Base-by-base conservation (phyloP, 2,797 vertebrate genomes). In the Danio tinwini region DNA sequence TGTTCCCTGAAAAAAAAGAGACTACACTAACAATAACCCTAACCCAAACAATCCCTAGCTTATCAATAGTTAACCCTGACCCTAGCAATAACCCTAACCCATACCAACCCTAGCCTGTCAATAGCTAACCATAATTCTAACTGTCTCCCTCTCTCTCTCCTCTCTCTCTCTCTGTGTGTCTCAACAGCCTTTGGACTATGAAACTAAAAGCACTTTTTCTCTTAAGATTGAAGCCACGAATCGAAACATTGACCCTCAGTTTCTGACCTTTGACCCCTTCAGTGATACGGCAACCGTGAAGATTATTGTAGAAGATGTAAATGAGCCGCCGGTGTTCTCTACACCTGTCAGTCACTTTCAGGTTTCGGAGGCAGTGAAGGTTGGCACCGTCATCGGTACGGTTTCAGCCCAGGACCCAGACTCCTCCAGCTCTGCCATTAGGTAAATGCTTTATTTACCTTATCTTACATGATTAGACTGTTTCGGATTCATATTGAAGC, bases 381-480 rank as follows among this genome's bases (percentile, higher is more conserved):
- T 96, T 0, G 96, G 96, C 59, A 96, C 95, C 0, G 94, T 95
- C 14, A 96, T 99, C 11, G 97, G 97, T 63, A 95, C 92, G 0
- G 96, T 98, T 13, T 94, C 94, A 0, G 97, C 97, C 14, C 95
- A 95, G 0, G 97, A 99, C 85, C 97, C 97, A 0, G 97, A 99
- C 88, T 92, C 90, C 12, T 92, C 94, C 76, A 96, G 93, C 83
- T 97, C 94, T 76, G 91, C 91, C 62, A 96, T 98, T 88, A 96
- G 97, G 97, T 99, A 92, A 88, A 29, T 85, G 12, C 52, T 70
- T 39, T 0, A 16, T 50, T 49, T 37, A 17, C 29, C n/a, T 37
- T n/a, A n/a, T n/a, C 29, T 29, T 29, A 29, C 29, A 29, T 29
- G 3, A 29, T 29, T 14, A 47, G 44, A 21, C 7, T 69, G 67